Percentiles rank a stretch among this genome's conserved stretches.
These are phyloP conservation scores for Apistogramma diplotaenia DNA, from an alignment of 2,113 vertebrate species.

Conservation along the genomic window DNA sequence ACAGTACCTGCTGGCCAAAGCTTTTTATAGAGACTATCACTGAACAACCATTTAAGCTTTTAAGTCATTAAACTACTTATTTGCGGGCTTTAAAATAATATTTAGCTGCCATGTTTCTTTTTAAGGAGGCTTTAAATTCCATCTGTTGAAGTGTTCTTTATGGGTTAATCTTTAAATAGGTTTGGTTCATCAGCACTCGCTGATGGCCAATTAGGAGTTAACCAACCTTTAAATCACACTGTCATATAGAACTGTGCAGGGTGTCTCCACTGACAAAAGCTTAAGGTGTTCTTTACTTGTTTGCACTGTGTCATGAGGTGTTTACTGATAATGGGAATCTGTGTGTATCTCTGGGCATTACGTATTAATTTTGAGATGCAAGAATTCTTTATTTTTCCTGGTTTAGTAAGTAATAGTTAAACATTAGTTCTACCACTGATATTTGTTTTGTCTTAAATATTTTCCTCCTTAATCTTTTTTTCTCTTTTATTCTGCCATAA, in stretches of 20 bases:
- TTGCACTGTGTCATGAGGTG: not conserved
- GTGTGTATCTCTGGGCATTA: not conserved
- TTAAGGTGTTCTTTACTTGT: not conserved
- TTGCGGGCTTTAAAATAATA: not conserved
- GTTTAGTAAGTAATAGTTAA: not conserved
- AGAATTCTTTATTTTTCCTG: not conserved
- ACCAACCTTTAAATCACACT: not conserved
- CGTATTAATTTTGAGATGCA: not conserved
- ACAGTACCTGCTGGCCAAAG: not conserved
- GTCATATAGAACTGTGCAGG: not conserved
- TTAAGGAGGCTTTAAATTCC: not conserved
- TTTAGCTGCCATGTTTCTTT: not conserved
- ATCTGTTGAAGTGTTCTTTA: not conserved
- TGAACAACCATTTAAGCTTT: constrained; percentile 5
- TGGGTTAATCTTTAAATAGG: not conserved
- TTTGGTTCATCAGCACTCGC: not conserved
- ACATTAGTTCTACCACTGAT: not conserved
- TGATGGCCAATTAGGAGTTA: not conserved
- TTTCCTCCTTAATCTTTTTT: constrained; percentile 10
- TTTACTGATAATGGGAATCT: not conserved
- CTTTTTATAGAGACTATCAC: not conserved
- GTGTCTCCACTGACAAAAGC: not conserved
- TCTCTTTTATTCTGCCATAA: constrained; percentile 13
- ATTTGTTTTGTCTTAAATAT: constrained; percentile 16
- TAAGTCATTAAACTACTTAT: not conserved